Evolutionary conservation across 2,888 invertebrate species (phyloP).

Genomic region (Xanthostigma xanthostigma): DNA sequence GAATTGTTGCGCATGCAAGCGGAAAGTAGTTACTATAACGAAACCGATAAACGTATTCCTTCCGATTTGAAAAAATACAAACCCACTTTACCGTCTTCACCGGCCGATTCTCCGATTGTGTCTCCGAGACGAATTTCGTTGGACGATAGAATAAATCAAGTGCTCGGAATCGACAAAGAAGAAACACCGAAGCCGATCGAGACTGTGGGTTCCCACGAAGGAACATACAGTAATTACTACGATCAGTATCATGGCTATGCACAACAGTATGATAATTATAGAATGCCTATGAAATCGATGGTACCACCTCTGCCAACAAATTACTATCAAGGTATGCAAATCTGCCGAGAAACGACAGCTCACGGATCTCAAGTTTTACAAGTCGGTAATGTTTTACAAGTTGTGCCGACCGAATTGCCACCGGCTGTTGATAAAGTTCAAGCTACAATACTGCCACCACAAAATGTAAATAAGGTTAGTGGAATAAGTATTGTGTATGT

Average conservation of each 20-base stretch:
- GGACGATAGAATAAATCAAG: conserved; percentile 42
- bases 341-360: neutral
- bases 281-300: neutral
- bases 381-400: conserved; percentile 44
- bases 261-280: conserved; percentile 7
- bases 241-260: conserved; percentile 5
- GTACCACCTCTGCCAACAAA: conserved; percentile 1
- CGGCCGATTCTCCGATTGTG: conserved; percentile 10
- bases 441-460: conserved; percentile 1
- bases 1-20: conserved; percentile 24
- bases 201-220: conserved; percentile 7
- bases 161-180: conserved; percentile 36
- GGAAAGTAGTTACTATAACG: conserved; percentile 9
- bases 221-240: conserved; percentile 5
- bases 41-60: conserved; percentile 9
- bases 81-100: neutral
- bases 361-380: conserved; percentile 22
- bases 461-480: neutral
- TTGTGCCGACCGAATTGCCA: conserved; percentile 35
- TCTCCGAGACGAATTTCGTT: conserved; percentile 42
- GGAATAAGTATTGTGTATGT: neutral
- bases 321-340: too few relatives aligned
- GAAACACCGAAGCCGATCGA: conserved; percentile 12
- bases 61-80: too few relatives aligned
- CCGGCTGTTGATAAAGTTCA: neutral